These are phyloP conservation scores for Atethmia centrago DNA, from an alignment of 2,888 invertebrate species.

Conservation along the genomic window DNA sequence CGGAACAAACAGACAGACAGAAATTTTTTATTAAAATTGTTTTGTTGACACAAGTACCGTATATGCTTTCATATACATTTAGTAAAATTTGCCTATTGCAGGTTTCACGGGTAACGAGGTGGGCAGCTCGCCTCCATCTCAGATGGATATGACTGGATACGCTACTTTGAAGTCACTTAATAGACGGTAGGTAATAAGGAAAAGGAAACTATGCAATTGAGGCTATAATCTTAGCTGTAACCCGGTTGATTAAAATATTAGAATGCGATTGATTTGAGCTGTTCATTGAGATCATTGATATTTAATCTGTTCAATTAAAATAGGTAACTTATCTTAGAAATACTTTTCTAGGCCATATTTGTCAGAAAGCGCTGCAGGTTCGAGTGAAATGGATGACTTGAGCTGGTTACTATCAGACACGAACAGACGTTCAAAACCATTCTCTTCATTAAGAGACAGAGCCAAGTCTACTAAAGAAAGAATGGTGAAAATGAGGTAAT, in stretches of 20 bases:
- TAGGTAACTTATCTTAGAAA: background rate
- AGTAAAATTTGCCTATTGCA: slow-evolving; percentile 57
- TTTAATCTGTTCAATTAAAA: background rate
- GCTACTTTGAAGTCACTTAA: slow-evolving; percentile 93
- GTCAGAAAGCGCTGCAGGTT: slow-evolving; percentile 91
- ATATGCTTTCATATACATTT: no score
- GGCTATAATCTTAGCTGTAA: background rate
- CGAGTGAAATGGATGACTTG: slow-evolving; percentile 91
- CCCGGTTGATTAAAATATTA: background rate
- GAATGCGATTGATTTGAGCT: background rate
- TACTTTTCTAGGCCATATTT: slow-evolving; percentile 89
- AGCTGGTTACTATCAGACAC: slow-evolving; percentile 93
- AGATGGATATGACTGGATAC: slow-evolving; percentile 94
- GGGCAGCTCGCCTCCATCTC: slow-evolving; percentile 91
- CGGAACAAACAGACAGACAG: no score
- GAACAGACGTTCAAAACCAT: slow-evolving; percentile 91
- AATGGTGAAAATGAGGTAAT: slow-evolving; percentile 83
- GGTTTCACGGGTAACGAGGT: slow-evolving; percentile 90
- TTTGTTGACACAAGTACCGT: no score
- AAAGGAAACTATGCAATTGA: background rate
- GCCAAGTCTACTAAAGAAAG: slow-evolving; percentile 82
- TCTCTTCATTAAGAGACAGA: slow-evolving; percentile 91
- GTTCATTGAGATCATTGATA: background rate
- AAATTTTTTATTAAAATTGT: no score
- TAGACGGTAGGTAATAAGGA: slow-evolving; percentile 83